A percentile compares a stretch with the other conserved stretches of the same genome.
phyloP scores from a whole-genome alignment of 1,140 invertebrate species.

The Drosophila bocki region DNA sequence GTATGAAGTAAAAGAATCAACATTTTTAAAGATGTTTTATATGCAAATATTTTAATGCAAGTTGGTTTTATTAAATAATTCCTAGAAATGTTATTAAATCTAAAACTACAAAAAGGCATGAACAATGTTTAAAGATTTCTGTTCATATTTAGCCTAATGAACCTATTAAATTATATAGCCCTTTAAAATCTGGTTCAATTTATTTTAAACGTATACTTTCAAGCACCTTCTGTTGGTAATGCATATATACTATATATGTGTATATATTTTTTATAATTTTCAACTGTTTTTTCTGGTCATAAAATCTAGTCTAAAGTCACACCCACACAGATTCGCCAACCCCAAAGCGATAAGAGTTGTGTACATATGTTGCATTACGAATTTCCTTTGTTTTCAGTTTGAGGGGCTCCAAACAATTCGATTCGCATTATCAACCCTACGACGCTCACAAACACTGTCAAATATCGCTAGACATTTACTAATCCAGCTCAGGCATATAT shows the following conservation, averaged over 20 bases:
- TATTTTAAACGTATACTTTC: neutral
- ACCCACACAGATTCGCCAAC: neutral
- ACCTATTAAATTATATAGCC: neutral
- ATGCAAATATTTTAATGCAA: neutral
- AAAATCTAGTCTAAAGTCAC: neutral
- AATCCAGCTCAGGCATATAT: constrained; percentile 9
- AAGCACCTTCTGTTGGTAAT: neutral
- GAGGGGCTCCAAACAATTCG: constrained; percentile 11
- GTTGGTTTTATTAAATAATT: too few relatives aligned
- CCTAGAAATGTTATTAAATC: too few relatives aligned
- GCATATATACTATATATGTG: too few relatives aligned
- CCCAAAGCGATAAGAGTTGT: constrained; percentile 11
- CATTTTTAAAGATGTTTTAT: neutral
- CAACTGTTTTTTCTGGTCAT: neutral
- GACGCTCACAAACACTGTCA: neutral
- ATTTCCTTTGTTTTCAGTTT: constrained; percentile 18
- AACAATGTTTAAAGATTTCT: too few relatives aligned
- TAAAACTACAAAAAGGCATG: too few relatives aligned
- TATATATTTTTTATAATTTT: neutral
- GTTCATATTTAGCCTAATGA: too few relatives aligned
- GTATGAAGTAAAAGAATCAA: neutral
- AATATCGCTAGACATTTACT: constrained; percentile 1
- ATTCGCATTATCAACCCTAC: constrained; percentile 6
- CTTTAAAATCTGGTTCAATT: neutral
- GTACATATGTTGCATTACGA: constrained; percentile 4